Evolutionary conservation across 2,113 vertebrate genomes (phyloP).

Genomic region (Gasterosteus nipponicus): DNA sequence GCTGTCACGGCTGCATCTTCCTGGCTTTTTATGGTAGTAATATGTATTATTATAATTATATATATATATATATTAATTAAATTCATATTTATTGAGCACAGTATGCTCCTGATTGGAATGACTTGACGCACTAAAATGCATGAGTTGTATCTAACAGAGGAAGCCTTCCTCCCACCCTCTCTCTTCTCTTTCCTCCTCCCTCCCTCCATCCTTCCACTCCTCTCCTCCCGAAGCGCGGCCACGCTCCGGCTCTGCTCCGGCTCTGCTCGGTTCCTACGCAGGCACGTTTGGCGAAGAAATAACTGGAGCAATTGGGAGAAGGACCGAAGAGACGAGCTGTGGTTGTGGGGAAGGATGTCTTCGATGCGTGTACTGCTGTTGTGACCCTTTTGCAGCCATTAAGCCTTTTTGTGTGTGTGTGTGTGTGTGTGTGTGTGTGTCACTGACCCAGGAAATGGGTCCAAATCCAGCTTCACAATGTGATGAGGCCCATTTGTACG

Average conservation of each 20-base stretch:
- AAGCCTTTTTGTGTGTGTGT: slow-evolving; percentile 30
- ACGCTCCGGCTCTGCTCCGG: slow-evolving; percentile 40
- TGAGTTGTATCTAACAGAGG: slow-evolving; percentile 55
- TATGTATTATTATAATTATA: not conserved
- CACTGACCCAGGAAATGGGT: slow-evolving; percentile 52
- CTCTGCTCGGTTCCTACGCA: slow-evolving; percentile 16
- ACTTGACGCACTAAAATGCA: slow-evolving; percentile 58
- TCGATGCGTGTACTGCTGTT: slow-evolving; percentile 26
- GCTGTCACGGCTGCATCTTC: not conserved
- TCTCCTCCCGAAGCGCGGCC: slow-evolving; percentile 43
- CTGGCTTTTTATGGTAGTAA: slow-evolving; percentile 36
- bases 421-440: slow-evolving; percentile 13
- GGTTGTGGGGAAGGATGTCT: not conserved
- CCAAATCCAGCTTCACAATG: slow-evolving; percentile 2
- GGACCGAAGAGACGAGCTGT: slow-evolving; percentile 24
- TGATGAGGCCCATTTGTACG: slow-evolving; percentile 1
- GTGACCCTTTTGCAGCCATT: slow-evolving; percentile 33
- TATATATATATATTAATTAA: too few species aligned
- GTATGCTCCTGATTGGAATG: slow-evolving; percentile 33
- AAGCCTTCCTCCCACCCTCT: slow-evolving; percentile 33
- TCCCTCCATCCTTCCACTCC: slow-evolving; percentile 33
- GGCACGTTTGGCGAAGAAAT: slow-evolving; percentile 64
- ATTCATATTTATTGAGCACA: slow-evolving; percentile 1
- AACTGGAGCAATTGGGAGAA: slow-evolving; percentile 44
- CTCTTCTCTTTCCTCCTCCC: slow-evolving; percentile 4